Conservation (phyloP, 2,113 vertebrate species). For the Saimiri boliviensis region DNA sequence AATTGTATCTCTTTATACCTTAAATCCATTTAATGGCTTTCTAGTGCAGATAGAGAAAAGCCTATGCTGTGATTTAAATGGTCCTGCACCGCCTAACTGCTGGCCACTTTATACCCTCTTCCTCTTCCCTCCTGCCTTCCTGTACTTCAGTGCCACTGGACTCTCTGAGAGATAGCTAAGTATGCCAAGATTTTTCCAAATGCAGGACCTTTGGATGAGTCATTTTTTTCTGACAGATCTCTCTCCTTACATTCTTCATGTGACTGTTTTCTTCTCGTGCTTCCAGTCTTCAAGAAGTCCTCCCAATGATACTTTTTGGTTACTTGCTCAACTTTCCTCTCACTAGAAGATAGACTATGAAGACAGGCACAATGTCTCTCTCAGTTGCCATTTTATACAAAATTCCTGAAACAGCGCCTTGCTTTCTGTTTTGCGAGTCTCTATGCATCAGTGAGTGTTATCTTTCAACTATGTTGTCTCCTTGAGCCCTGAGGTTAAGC, state of each 20-base stretch:
- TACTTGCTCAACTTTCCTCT: background rate
- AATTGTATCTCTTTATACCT: background rate
- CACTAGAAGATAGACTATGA: background rate
- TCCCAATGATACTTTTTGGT: background rate
- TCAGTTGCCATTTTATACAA: background rate
- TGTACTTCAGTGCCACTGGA: background rate
- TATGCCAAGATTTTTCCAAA: background rate
- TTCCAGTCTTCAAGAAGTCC: background rate
- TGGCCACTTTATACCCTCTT: background rate
- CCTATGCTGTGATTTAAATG: too few relatives aligned
- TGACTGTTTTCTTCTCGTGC: background rate
- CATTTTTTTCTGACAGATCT: background rate
- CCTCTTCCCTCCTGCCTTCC: background rate
- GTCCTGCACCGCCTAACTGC: background rate
- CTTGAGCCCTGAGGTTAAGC: background rate
- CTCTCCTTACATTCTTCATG: background rate
- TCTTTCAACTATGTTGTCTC: background rate
- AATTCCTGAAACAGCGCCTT: background rate
- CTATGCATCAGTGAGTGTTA: background rate
- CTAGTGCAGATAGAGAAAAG: background rate
- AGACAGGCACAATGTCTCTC: background rate
- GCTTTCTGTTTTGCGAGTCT: background rate
- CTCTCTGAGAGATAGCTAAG: background rate
- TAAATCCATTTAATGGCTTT: background rate
- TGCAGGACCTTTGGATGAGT: background rate